Evolutionary conservation across 2,113 vertebrate species (phyloP), one percentile per base, ranked within the genome.

Genomic region (Anoura caudifer): DNA sequence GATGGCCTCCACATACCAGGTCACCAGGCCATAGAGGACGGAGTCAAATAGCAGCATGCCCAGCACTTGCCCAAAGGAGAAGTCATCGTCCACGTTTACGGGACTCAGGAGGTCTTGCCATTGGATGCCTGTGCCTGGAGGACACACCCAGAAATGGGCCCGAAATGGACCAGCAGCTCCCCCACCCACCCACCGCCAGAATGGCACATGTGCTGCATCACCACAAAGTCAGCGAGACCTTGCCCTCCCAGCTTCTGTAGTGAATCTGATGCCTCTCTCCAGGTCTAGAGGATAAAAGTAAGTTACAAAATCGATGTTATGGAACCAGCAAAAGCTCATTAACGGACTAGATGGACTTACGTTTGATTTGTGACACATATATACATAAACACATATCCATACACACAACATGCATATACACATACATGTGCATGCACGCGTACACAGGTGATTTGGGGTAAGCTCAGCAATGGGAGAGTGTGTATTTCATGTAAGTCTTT

Each of bases 1-100:
- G 26, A 99, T 99, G 0, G 99, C 99, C 97, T 99, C 99, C 98
- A 99, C 97, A 0, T 99, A 99, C 99, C 99, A 99, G 98, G 99
- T 98, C 96, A 99, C 99, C 97, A 99, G 26, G 0, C 98, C 98
- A 0, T 99, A 99, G 0, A 99, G 97, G 16, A 98, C 73, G 0
- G 99, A 98, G 96, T 99, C 99, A 63, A 99, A 97, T 19, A 99
- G 98, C 94, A 99, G 98, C 98, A 99, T 98, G 38, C 98, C 98
- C 94, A 99, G 97, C 91, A 99, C 99, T 26, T 99, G 99, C 14
- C 98, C 99, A 93, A 99, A 90, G 43, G 99, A 99, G 97, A 99
- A 99, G 98, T 99, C 98, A 85, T 99, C 99, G 0, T 99, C 99
- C 98, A 99, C 99, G 0, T 99, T 99, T 97, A 99, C 98, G 0